Evolutionary conservation across 2,113 vertebrate genomes (phyloP).

Genomic region (Columba livia): DNA sequence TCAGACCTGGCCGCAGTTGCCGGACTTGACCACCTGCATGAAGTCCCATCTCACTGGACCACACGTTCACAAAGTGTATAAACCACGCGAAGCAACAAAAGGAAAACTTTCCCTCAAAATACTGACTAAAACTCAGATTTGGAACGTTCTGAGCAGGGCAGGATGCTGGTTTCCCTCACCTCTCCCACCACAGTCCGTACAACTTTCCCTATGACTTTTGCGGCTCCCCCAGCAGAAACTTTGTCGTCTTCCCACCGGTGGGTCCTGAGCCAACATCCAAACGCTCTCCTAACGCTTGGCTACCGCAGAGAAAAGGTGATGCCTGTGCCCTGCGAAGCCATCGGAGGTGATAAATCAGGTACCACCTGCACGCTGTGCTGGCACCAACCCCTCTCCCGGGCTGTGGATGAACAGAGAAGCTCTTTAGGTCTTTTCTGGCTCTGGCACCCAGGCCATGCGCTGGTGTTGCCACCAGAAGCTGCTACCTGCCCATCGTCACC

Average conservation of each 20-base stretch:
- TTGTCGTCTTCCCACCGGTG: background rate
- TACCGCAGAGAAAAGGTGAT: background rate
- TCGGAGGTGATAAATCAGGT: background rate
- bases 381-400: background rate
- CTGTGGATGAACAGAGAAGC: background rate
- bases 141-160: background rate
- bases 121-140: background rate
- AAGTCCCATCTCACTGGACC: background rate
- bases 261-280: background rate
- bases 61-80: background rate
- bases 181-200: background rate
- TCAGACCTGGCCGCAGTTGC: background rate
- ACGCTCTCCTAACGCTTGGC: background rate
- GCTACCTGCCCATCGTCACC: constrained; percentile 46
- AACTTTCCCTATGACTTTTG: background rate
- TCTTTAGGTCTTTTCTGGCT: background rate
- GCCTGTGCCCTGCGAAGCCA: background rate
- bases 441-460: background rate
- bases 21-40: background rate
- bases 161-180: background rate
- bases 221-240: background rate
- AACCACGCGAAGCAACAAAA: background rate
- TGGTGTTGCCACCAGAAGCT: constrained; percentile 47
- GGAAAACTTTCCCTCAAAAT: background rate
- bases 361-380: background rate